These are phyloP conservation scores for Morpho helenor DNA, from an alignment of 2,888 invertebrate species.

Conservation along the genomic window DNA sequence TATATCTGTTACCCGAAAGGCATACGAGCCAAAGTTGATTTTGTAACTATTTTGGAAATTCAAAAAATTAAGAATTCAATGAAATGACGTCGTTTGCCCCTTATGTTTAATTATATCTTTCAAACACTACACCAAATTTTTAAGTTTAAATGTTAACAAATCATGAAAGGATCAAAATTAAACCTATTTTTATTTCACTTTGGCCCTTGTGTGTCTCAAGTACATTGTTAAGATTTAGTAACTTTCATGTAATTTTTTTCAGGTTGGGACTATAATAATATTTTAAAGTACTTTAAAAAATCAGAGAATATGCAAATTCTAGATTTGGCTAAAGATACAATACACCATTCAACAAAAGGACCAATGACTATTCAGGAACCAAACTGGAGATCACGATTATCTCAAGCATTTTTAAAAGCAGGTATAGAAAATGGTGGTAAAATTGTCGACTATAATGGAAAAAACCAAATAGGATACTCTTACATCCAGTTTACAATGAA, in stretches of 20 bases:
- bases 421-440: conserved; percentile 82
- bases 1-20: too few species aligned
- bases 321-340: conserved; percentile 62
- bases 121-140: too few species aligned
- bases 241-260: conserved; percentile 27
- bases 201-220: too few species aligned
- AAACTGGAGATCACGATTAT: conserved; percentile 76
- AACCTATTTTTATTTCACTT: too few species aligned
- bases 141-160: too few species aligned
- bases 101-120: too few species aligned
- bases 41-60: too few species aligned
- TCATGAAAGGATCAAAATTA: too few species aligned
- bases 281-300: conserved; percentile 84
- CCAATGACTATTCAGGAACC: conserved; percentile 81
- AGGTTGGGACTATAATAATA: conserved; percentile 84
- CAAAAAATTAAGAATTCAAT: too few species aligned
- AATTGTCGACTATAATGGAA: conserved; percentile 81
- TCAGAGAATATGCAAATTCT: conserved; percentile 81
- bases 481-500: conserved; percentile 83
- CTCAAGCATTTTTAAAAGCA: conserved; percentile 80
- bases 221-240: too few species aligned
- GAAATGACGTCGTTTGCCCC: too few species aligned
- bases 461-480: conserved; percentile 83
- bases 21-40: too few species aligned
- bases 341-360: conserved; percentile 80